phyloP scores from a whole-genome alignment of 2,888 invertebrate genomes.

The Hipparchia semele region DNA sequence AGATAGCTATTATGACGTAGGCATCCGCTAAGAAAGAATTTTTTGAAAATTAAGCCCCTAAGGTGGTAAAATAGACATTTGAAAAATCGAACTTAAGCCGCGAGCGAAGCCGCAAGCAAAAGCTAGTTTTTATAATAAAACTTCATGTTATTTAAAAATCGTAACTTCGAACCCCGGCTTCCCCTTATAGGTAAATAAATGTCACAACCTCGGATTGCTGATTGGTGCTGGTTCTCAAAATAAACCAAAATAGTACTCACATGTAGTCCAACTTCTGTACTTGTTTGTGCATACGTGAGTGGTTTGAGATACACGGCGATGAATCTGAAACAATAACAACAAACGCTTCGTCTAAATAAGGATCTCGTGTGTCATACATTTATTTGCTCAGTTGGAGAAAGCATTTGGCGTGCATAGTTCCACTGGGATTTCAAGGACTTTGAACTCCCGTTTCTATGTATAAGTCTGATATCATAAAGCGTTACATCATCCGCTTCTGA shows the following conservation, averaged over 20 bases:
- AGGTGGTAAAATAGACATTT: too few species aligned
- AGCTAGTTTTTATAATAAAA: too few species aligned
- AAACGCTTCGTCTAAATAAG: conserved; percentile 12
- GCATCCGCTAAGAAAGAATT: too few species aligned
- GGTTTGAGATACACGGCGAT: conserved; percentile 58
- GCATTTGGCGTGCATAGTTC: neutral
- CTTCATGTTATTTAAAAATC: too few species aligned
- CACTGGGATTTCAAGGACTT: neutral
- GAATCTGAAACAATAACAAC: conserved; percentile 64
- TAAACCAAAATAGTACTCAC: conserved; percentile 52
- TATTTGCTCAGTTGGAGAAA: conserved; percentile 23
- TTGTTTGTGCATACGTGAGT: conserved; percentile 62
- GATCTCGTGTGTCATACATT: neutral
- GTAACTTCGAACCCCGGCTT: too few species aligned
- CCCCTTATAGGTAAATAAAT: too few species aligned
- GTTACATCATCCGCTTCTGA: neutral
- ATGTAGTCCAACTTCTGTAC: conserved; percentile 62
- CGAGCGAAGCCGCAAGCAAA: too few species aligned
- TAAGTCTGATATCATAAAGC: conserved; percentile 2
- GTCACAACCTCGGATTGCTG: too few species aligned
- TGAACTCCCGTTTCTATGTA: neutral
- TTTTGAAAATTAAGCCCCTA: too few species aligned
- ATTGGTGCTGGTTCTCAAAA: neutral
- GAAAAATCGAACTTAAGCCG: too few species aligned
- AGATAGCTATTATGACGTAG: too few species aligned